Conservation (phyloP, 1,140 invertebrate genomes). For the Harpegnathos saltator region DNA sequence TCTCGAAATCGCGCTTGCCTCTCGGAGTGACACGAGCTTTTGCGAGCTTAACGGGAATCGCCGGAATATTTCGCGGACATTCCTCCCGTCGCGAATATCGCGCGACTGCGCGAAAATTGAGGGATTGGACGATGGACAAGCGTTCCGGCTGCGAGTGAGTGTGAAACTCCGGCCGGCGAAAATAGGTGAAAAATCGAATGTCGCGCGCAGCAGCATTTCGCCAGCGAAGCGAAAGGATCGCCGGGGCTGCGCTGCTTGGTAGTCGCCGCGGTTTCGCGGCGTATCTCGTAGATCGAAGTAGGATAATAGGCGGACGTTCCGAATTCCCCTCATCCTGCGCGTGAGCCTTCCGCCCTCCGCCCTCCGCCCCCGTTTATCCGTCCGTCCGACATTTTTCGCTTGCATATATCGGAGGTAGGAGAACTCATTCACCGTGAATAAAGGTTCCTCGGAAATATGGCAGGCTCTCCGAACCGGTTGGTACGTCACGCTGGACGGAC, state of each 20-base stretch:
- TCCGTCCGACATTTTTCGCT: background rate
- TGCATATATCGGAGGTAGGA: conserved; percentile 5
- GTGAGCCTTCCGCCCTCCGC: background rate
- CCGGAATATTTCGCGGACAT: background rate
- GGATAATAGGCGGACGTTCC: background rate
- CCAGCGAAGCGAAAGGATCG: background rate
- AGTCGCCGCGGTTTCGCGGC: no score
- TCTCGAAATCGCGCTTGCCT: background rate
- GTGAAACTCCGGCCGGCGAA: background rate
- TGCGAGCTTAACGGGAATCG: background rate
- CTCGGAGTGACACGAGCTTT: background rate
- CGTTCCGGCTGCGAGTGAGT: background rate
- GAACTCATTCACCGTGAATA: conserved; percentile 14
- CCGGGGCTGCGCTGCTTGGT: no score
- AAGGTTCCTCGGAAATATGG: background rate
- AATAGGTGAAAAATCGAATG: background rate
- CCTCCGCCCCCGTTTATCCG: no score
- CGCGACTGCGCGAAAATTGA: background rate
- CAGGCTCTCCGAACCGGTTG: conserved; percentile 1
- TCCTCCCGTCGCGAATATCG: background rate
- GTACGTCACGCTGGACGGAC: conserved; percentile 10
- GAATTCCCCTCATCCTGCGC: background rate
- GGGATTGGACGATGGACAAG: background rate
- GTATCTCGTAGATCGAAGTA: background rate
- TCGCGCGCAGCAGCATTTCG: background rate